Evolutionary conservation across 2,888 invertebrate genomes (phyloP).

Genomic region (Anorthoa munda): DNA sequence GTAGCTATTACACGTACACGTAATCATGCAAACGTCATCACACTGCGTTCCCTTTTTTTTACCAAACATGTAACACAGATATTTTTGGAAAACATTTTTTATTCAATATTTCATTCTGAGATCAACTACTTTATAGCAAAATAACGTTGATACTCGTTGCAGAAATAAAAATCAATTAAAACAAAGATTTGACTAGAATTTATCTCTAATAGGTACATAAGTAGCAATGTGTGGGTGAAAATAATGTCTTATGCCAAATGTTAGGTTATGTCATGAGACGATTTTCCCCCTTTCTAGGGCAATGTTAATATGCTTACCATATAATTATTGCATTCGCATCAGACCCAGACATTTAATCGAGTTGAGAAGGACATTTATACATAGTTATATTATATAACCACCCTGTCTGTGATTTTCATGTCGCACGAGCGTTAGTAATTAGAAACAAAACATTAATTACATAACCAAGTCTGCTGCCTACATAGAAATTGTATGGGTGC

Average conservation of each 20-base stretch:
- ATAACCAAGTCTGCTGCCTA: slow-evolving; percentile 1
- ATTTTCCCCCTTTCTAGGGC: background rate
- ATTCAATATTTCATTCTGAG: background rate
- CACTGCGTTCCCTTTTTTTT: too few species aligned
- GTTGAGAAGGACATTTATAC: background rate
- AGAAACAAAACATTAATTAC: slow-evolving; percentile 2
- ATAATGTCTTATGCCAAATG: background rate
- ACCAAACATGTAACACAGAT: too few species aligned
- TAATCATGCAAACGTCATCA: too few species aligned
- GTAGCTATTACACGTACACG: too few species aligned
- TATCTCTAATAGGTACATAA: background rate
- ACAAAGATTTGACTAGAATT: background rate
- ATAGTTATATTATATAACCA: too few species aligned
- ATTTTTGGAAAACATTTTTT: too few species aligned
- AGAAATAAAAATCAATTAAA: background rate
- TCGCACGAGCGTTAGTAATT: background rate
- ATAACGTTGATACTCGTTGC: too few species aligned
- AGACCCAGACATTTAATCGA: slow-evolving; percentile 4
- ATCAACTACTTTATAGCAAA: background rate
- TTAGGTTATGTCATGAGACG: background rate
- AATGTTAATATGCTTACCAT: background rate
- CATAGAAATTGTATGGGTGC: too few species aligned
- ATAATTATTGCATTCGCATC: background rate
- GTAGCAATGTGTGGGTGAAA: background rate
- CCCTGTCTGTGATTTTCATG: background rate